Evolutionary conservation across 2,888 invertebrate genomes (phyloP).

Genomic region (Andrena camellia): DNA sequence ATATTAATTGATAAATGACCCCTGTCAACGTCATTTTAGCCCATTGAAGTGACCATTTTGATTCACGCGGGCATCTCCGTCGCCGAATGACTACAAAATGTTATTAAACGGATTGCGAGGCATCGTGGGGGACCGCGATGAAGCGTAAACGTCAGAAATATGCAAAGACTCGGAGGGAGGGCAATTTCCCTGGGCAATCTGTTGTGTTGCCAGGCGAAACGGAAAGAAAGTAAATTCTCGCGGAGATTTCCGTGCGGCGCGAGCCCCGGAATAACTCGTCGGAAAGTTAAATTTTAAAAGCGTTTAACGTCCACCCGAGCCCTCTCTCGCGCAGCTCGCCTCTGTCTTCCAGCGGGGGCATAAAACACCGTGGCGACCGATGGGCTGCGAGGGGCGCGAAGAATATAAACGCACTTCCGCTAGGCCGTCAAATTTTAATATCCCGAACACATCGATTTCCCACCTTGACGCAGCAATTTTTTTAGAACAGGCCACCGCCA

Average conservation of each 20-base stretch:
- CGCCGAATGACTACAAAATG: not conserved
- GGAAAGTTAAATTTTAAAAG: constrained; percentile 77
- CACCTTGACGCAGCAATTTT: constrained; percentile 36
- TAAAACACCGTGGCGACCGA: constrained; percentile 50
- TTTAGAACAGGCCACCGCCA: not conserved
- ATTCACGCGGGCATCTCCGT: not conserved
- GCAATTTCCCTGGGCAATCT: constrained; percentile 59
- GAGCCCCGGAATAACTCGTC: constrained; percentile 53
- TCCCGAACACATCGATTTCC: constrained; percentile 67
- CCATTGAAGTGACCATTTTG: not conserved
- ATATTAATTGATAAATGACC: not conserved
- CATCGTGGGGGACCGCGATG: not conserved
- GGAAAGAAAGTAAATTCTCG: constrained; percentile 66
- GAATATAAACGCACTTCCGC: constrained; percentile 72
- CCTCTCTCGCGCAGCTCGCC: constrained; percentile 61
- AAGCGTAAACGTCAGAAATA: constrained; percentile 41
- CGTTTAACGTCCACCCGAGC: constrained; percentile 70
- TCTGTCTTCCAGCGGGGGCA: constrained; percentile 57
- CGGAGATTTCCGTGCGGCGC: constrained; percentile 59
- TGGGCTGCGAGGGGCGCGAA: constrained; percentile 44
- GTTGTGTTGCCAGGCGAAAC: constrained; percentile 44
- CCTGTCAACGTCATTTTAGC: not conserved
- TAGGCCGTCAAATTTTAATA: constrained; percentile 76
- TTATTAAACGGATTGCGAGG: not conserved
- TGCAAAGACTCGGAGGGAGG: constrained; percentile 23